Evolutionary conservation across 1,140 invertebrate species (phyloP), one percentile per base, ranked within the genome.

Genomic region (Hyles euphorbiae): DNA sequence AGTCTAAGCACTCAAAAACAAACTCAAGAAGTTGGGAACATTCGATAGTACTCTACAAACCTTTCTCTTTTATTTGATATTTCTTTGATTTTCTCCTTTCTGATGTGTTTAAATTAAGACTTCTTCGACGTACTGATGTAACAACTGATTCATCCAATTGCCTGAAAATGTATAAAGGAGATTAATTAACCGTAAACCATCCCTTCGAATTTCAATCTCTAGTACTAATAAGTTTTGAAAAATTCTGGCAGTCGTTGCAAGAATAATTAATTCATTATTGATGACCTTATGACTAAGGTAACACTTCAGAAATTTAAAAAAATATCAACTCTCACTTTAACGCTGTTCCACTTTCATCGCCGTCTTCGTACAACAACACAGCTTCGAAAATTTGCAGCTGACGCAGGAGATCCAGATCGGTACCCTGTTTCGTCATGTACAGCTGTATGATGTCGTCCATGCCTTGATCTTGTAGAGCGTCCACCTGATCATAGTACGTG

Each of bases 401-500:
- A 73, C 97, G 93, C 46, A 98, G 89, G 5, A 99, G 91, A 89
- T 99, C 98, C 53, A 98, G 90, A 88, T 99, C 97, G 1, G 97
- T 97, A 34, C 96, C 96, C 62, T 96, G 96, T 83, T 96, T 97
- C 1, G 95, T 95, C 95, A 98, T 97, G 83, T 98, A 98, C 56
- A 95, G 92, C 76, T 97, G 94, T 69, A 98, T 96, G 45, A 99
- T 95, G 12, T 91, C 91, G 83, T 99, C 97, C 87, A 99, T 98
- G 3, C 97, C 98, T 77, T 98, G 97, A 70, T 99, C 97, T 84
- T 99, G 98, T 40, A 99, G 88, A 43, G 94, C 93, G 90, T 99
- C 98, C 0, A 98, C 97, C 73, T 99, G 96, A 89, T 99, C 98
- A 79, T 99, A 99, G 83, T 99, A 99, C 7, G 95, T 97, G 81